phyloP scores from a whole-genome alignment of 2,797 vertebrate genomes.

The Etheostoma nigrum region DNA sequence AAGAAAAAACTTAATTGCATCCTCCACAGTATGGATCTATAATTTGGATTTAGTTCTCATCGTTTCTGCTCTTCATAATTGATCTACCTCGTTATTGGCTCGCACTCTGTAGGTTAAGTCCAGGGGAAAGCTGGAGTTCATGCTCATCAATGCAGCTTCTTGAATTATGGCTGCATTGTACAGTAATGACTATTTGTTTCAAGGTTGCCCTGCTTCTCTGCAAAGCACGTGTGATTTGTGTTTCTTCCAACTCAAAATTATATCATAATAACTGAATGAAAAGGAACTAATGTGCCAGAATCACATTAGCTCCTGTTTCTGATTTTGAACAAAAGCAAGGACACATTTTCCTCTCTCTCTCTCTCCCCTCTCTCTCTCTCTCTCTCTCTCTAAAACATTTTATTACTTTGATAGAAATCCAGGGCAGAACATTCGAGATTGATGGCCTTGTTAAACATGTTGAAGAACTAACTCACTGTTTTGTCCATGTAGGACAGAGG shows the following conservation, averaged over 20 bases:
- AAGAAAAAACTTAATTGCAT: constrained; percentile 46
- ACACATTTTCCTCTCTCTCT: not conserved
- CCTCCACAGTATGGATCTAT: constrained; percentile 47
- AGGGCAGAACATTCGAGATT: not conserved
- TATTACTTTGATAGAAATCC: constrained; percentile 13
- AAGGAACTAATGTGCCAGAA: not conserved
- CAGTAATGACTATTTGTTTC: constrained; percentile 14
- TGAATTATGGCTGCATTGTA: constrained; percentile 17
- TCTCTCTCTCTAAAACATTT: constrained; percentile 1
- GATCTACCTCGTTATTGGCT: constrained; percentile 35
- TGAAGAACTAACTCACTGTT: constrained; percentile 17
- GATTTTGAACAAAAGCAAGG: not conserved
- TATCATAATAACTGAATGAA: not conserved
- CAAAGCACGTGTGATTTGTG: not conserved
- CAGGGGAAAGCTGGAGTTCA: constrained; percentile 45
- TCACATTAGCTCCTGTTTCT: not conserved
- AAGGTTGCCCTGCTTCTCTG: not conserved
- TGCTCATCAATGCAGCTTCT: constrained; percentile 34
- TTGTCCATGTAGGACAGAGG: constrained; percentile 7
- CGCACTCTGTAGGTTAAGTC: constrained; percentile 7
- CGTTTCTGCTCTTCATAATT: constrained; percentile 39
- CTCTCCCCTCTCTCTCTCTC: not conserved
- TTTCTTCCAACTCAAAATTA: not conserved
- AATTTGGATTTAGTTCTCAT: constrained; percentile 43
- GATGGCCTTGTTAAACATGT: constrained; percentile 13